Conservation (phyloP, 1,140 invertebrate genomes). For the Coenobita brevimanus region DNA sequence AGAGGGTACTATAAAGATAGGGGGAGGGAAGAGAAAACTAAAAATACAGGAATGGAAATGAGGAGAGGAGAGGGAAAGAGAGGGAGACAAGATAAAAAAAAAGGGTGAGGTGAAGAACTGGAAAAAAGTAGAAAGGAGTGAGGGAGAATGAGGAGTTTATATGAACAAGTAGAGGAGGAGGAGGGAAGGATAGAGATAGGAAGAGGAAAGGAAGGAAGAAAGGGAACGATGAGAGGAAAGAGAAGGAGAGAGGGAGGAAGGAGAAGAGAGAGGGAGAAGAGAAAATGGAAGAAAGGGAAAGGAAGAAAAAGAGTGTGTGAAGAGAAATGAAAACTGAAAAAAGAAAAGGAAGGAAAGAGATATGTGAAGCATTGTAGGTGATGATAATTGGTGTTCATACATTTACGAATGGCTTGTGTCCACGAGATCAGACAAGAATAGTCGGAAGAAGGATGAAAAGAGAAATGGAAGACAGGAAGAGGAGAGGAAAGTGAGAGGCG, state of each 20-base stretch:
- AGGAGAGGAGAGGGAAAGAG: neutral
- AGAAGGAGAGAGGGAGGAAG: neutral
- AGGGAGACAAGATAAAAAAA: neutral
- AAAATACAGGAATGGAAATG: neutral
- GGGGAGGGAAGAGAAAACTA: neutral
- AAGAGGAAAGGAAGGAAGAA: neutral
- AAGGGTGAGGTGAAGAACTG: neutral
- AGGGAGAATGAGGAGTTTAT: neutral
- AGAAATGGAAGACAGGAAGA: no score
- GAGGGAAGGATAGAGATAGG: neutral
- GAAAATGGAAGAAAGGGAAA: conserved; percentile 1
- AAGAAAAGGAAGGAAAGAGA: neutral
- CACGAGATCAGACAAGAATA: neutral
- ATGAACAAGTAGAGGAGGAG: neutral
- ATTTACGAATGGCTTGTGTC: neutral
- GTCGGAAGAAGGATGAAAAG: neutral
- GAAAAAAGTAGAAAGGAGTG: neutral
- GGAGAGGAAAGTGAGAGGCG: no score
- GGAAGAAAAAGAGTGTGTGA: neutral
- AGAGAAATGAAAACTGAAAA: neutral
- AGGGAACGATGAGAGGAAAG: neutral
- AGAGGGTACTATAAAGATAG: neutral
- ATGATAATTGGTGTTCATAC: neutral
- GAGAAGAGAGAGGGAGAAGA: neutral
- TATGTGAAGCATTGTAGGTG: neutral